Percentiles rank a stretch among this genome's conserved stretches.
Conservation (phyloP, 2,888 invertebrate species). For the Stegophylla sp. region DNA sequence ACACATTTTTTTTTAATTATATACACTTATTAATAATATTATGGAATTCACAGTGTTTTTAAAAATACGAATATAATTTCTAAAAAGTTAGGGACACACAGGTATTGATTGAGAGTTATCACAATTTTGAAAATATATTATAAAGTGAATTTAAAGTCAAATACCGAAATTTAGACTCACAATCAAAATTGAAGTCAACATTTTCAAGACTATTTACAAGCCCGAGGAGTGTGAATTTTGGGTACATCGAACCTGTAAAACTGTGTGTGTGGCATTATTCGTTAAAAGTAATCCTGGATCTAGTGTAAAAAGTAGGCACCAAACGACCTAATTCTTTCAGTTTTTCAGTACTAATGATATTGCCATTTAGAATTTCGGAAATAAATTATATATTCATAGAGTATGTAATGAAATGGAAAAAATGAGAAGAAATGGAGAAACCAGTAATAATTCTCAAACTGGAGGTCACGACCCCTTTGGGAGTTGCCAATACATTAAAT, state of each 20-base stretch:
- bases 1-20: no score
- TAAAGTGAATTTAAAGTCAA: not conserved
- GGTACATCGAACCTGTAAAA: not conserved
- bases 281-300: not conserved
- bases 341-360: not conserved
- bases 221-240: not conserved
- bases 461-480: not conserved
- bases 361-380: not conserved
- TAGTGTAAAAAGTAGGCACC: not conserved
- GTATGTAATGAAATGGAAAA: not conserved
- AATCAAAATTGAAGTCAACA: no score
- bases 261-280: not conserved
- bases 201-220: not conserved
- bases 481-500: not conserved
- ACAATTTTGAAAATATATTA: no score
- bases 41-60: no score
- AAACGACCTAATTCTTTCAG: not conserved
- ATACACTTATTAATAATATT: no score
- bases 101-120: no score
- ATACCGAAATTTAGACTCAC: not conserved
- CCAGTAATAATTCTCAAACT: not conserved
- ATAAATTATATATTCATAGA: not conserved
- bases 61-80: no score
- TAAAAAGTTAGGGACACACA: no score
- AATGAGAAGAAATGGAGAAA: not conserved